Evolutionary conservation across 2,113 vertebrate genomes (phyloP), one percentile per base, ranked within the genome.

Genomic region (Neodon shergylaensis): DNA sequence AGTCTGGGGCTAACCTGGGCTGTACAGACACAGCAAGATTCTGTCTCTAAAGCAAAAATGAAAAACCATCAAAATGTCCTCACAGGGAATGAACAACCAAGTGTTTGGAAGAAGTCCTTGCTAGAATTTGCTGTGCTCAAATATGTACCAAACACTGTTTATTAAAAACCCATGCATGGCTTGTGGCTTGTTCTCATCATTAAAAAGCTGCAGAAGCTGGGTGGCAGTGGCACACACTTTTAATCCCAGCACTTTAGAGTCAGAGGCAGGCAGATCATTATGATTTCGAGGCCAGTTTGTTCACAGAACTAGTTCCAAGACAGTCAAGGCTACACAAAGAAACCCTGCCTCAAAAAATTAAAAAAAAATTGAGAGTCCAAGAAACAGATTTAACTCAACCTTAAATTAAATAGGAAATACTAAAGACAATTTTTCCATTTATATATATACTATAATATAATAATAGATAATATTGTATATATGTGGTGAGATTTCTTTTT

Each of bases 381-480:
- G 4, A 54, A 83, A 66, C n/a, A 49, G 61, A 47, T 12, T 82
- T 63, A 44, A 91, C 19, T 61, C 52, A 66, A 63, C 5, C 31
- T 11, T 93, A 83, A 58, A 95, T 81, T 95, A 93, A 95, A 95
- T 65, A 93, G 33, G 84, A 90, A 93, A 22, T 88, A 93, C 73
- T 83, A 90, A 92, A 39, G 72, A 52, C 24, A 42, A 79, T 70
- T 91, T 87, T 92, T 90, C 61, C 31, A 81, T 49, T 61, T 91
- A 95, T 44, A 91, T 24, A 87, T 36, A 79, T 72, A 88, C 39
- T 39, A 42, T 26, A 28, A 28, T 22, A 63, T 8, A 28, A 61
- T 12, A 39, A 93, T 61, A 86, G 28, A 92, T 72, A 39, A 90
- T 36, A 74, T 63, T 86, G 24, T 52, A 19, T 74, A 52, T 12